Conservation (phyloP, 2,113 vertebrate genomes). For the Pleuronectes platessa region DNA sequence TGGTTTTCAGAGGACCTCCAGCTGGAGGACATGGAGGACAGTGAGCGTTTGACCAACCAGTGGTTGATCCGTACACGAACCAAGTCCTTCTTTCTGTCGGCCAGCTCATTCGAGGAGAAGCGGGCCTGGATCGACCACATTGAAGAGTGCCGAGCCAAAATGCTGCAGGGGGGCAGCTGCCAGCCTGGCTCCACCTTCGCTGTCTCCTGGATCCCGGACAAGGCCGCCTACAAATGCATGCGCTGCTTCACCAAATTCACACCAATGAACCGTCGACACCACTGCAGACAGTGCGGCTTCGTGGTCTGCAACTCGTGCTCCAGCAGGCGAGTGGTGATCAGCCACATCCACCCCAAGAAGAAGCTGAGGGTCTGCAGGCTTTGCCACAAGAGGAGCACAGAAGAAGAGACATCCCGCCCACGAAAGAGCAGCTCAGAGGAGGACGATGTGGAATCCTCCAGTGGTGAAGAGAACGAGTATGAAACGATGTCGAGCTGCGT, state of each 20-base stretch:
- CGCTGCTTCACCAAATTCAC: conserved; percentile 88
- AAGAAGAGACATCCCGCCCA: conserved; percentile 7
- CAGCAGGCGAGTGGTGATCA: conserved; percentile 81
- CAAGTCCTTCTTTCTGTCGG: conserved; percentile 92
- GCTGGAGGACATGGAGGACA: conserved; percentile 85
- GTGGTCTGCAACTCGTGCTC: conserved; percentile 90
- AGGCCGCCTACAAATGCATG: conserved; percentile 90
- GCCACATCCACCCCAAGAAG: conserved; percentile 82
- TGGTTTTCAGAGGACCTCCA: conserved; percentile 82
- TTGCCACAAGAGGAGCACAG: conserved; percentile 76
- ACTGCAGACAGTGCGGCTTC: conserved; percentile 92
- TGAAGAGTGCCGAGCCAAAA: conserved; percentile 80
- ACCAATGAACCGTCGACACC: conserved; percentile 85
- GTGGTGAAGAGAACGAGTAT: conserved; percentile 77
- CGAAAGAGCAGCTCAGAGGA: conserved; percentile 31
- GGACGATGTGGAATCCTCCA: conserved; percentile 63
- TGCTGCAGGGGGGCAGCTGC: conserved; percentile 70
- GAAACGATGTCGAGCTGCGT: conserved; percentile 56
- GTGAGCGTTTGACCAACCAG: conserved; percentile 84
- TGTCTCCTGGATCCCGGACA: conserved; percentile 89
- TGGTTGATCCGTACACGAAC: conserved; percentile 91
- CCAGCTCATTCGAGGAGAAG: conserved; percentile 84
- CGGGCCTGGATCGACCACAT: conserved; percentile 90
- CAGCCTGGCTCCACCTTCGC: conserved; percentile 77
- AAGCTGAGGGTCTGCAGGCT: conserved; percentile 85